Evolutionary conservation across 2,888 invertebrate species (phyloP), one percentile per base, ranked within the genome.

Genomic region (Chromoteleia sp.): DNA sequence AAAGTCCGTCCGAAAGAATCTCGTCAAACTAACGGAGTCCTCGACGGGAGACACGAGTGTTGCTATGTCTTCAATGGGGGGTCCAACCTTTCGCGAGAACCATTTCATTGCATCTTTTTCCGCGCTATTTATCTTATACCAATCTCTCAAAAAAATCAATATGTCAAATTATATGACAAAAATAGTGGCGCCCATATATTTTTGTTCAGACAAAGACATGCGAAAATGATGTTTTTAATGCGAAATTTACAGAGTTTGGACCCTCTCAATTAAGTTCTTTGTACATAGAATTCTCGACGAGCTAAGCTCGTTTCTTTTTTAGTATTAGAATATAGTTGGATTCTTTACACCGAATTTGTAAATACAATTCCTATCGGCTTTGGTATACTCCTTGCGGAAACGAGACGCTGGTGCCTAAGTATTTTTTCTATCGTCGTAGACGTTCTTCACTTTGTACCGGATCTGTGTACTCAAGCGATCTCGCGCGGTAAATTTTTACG

Each of bases 1-100:
- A 85, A 88, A 91, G 88, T 91, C 91, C 91, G 91, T 91, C 91
- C 91, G 88, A 89, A 89, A 84, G 84, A 89, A 88, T 89, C 87
- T 89, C 87, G 81, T 88, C 74, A 58, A 41, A 61, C 43, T 33
- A 63, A 54, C 30, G 14, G 50, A 61, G 36, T 74, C 58, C 63
- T 79, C 61, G 73, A 59, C 43, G 61, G 58, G 56, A 54, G 30
- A 56, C 41, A 43, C 30, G 12, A 10, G 39, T 65, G 36, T 52
- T 29, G 65, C 29, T 65, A 25, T 29, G 67, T 65, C 65, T 52
- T 50, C 8, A 21, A 15, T 10, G 4, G 14, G 63, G 65, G 21
- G 52, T 65, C 65, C 50, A 25, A 39, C 8, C 50, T 65, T 8
- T 4, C 17, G 14, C 14, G 6, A 30, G 4, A 17, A 33, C 14